These are phyloP conservation scores for Rhinogobio ventralis DNA, from an alignment of 2,797 vertebrate genomes.

Conservation along the genomic window DNA sequence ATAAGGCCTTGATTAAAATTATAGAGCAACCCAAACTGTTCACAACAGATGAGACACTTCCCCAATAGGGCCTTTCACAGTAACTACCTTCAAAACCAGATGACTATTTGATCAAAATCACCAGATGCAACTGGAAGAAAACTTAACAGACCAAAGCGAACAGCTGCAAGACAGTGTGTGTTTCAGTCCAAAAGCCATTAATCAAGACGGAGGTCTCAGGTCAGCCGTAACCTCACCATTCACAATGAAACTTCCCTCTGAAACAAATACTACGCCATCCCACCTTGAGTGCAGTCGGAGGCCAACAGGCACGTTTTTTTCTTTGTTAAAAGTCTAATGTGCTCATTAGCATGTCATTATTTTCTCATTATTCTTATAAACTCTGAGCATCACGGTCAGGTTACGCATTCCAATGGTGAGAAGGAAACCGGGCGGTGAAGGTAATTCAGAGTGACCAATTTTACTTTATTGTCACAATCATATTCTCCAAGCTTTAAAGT, in stretches of 20 bases:
- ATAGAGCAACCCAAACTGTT: neutral
- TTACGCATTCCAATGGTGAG: neutral
- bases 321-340: conserved; percentile 34
- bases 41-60: conserved; percentile 27
- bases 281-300: conserved; percentile 18
- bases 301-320: conserved; percentile 28
- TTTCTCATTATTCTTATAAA: conserved; percentile 37
- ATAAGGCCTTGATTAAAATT: conserved; percentile 34
- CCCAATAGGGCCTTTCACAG: neutral
- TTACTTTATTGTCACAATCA: neutral
- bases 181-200: conserved; percentile 45
- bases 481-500: neutral
- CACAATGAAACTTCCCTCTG: conserved; percentile 47
- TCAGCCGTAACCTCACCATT: conserved; percentile 52
- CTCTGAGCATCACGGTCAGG: neutral
- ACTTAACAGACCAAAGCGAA: conserved; percentile 23
- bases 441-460: conserved; percentile 14
- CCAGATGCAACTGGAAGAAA: conserved; percentile 41
- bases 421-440: neutral
- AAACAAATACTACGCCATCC: conserved; percentile 40
- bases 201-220: conserved; percentile 42
- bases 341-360: conserved; percentile 34
- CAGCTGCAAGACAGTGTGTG: conserved; percentile 50
- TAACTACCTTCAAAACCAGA: neutral
- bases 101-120: conserved; percentile 49